Conservation (phyloP, 2,888 invertebrate genomes). For the Philhelius pedissequus region DNA sequence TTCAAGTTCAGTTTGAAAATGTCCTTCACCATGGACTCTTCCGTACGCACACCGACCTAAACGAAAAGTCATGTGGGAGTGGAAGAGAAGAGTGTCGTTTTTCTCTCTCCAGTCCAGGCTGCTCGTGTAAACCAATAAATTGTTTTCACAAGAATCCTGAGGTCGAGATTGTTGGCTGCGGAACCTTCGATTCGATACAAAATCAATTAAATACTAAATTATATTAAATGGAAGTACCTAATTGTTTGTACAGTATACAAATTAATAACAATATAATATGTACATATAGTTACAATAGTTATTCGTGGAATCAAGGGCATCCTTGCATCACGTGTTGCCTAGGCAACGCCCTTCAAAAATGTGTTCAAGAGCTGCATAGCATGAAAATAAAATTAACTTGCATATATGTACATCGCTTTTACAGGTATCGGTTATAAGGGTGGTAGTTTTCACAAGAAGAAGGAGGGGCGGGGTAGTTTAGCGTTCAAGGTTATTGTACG, state of each 20-base stretch:
- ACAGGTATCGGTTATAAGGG: not conserved
- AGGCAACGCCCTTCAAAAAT: slow-evolving; percentile 68
- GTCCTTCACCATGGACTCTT: slow-evolving; percentile 67
- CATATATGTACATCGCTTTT: slow-evolving; percentile 16
- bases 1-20: slow-evolving; percentile 67
- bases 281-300: not conserved
- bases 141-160: slow-evolving; percentile 31
- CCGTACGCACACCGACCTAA: slow-evolving; percentile 4
- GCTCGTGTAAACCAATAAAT: not conserved
- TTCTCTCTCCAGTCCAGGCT: not conserved
- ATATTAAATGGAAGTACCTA: too few species aligned
- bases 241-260: too few species aligned
- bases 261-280: too few species aligned
- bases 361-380: slow-evolving; percentile 22
- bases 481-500: slow-evolving; percentile 67
- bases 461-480: not conserved
- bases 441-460: slow-evolving; percentile 1
- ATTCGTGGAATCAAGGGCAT: slow-evolving; percentile 52
- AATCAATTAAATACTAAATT: too few species aligned
- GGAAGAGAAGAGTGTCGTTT: slow-evolving; percentile 14
- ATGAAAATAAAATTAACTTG: slow-evolving; percentile 42
- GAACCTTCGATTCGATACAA: too few species aligned
- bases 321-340: slow-evolving; percentile 67
- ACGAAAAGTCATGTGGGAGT: not conserved
- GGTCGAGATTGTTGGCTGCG: slow-evolving; percentile 9